Conservation (phyloP, 2,888 invertebrate genomes). For the Augochlorella aurata region DNA sequence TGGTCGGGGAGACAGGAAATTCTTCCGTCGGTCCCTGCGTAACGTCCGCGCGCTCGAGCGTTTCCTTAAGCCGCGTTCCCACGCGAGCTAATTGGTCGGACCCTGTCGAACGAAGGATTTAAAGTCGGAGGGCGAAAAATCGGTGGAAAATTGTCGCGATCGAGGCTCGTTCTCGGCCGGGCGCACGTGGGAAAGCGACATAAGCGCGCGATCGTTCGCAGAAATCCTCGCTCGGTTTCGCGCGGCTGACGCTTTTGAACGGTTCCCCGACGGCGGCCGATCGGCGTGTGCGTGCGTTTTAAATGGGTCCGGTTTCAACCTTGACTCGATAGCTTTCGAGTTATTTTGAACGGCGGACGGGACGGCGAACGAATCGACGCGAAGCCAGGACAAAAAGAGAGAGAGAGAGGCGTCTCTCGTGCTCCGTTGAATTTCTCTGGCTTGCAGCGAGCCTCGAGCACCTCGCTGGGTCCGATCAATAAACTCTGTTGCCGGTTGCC, state of each 20-base stretch:
- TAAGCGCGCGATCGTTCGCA: conserved; percentile 8
- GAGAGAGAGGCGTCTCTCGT: conserved; percentile 1
- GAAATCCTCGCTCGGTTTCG: not conserved
- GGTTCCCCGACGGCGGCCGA: not conserved
- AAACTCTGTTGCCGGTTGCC: conserved; percentile 29
- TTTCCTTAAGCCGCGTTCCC: conserved; percentile 10
- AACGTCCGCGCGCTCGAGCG: not conserved
- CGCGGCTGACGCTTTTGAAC: conserved; percentile 4
- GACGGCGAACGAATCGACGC: too few relatives aligned
- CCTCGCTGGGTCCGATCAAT: conserved; percentile 56
- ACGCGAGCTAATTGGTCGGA: not conserved
- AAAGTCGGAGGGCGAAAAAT: not conserved
- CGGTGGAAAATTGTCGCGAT: not conserved
- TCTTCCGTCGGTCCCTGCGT: not conserved
- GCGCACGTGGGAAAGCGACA: not conserved
- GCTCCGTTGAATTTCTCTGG: conserved; percentile 18
- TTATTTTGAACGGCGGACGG: conserved; percentile 43
- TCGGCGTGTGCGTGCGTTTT: conserved; percentile 1
- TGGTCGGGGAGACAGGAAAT: not conserved
- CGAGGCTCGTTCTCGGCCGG: not conserved
- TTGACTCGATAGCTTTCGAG: conserved; percentile 48
- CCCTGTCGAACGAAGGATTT: not conserved
- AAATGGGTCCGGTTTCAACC: conserved; percentile 47
- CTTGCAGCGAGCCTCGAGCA: conserved; percentile 37
- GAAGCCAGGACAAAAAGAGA: too few relatives aligned